Base-by-base conservation (phyloP, 1,140 invertebrate species). In the Diorhabda carinulata region DNA sequence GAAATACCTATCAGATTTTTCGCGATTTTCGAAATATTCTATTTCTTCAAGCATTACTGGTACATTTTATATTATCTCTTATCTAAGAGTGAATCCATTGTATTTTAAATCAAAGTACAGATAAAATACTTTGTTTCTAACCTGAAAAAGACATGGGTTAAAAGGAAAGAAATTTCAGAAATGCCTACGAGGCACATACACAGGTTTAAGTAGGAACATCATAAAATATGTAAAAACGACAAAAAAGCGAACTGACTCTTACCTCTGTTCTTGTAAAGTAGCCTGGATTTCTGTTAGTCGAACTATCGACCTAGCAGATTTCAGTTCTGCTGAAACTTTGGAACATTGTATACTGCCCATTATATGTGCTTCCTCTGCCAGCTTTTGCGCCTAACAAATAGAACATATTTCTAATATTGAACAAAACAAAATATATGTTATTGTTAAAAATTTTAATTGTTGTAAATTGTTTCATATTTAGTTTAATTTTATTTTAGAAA, bases 241-340 rank as follows among this genome's bases (percentile, higher is more conserved):
- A 25, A 25, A 25, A 25, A 25, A 25, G 25, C 25, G 25, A 63
- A 63, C 2, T 58, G 2, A 47, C 25, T 5, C 84, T 81, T 80
- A 96, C 95, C 96, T 96, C 87, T 98, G 95, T 87, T 98, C 95
- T 86, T 97, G 94, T 81, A 98, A 85, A 71, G 96, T 98, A 68
- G 96, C 94, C 86, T 96, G 94, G 82, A 98, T 98, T 88, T 98
- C 96, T 45, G 94, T 95, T 78, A 96, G 88, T 77, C 96, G 89
- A 72, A 98, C 96, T 78, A 97, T 85, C 72, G 95, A 97, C 72
- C 96, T 88, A 72, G 95, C 93, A 83, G 93, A 94, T 84, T 98
- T 98, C 69, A 98, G 85, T 79, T 98, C 95, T 45, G 95, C 91
- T 62, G 95, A 97, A 73, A 98, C 95, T 83, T 94, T 90, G 73